phyloP scores from a whole-genome alignment of 23 tunicate species.

The Phallusia fumigata region DNA sequence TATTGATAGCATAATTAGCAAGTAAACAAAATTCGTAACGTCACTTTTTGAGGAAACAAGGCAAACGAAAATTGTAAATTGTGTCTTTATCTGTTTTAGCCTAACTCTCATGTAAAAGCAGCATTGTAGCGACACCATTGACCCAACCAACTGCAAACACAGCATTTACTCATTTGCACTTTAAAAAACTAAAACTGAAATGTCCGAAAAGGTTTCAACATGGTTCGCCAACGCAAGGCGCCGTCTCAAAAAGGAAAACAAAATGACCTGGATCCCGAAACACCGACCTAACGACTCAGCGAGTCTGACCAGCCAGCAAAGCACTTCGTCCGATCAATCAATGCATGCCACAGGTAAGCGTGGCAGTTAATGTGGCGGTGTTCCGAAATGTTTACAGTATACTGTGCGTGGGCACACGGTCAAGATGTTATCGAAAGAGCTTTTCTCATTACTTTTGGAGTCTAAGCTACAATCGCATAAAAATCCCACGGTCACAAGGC shows the following conservation, averaged over 20 bases:
- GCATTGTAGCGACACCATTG: no score
- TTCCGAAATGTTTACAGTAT: background rate
- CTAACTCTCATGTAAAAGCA: no score
- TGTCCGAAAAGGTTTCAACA: conserved; percentile 63
- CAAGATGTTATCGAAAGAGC: background rate
- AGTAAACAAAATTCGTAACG: no score
- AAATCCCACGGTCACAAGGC: no score
- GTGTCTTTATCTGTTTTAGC: no score
- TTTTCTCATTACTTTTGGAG: conserved; percentile 1
- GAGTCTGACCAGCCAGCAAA: background rate
- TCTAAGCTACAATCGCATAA: no score
- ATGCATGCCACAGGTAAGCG: background rate
- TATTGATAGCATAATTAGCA: no score
- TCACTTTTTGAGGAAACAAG: no score
- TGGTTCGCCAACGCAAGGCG: conserved; percentile 99
- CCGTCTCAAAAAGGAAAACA: conserved; percentile 96
- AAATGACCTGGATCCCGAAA: conserved; percentile 92
- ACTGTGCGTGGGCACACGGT: conserved; percentile 1
- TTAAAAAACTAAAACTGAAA: no score
- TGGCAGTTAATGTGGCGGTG: background rate
- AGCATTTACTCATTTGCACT: no score
- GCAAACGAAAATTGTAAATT: no score
- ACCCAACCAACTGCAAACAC: no score
- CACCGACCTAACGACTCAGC: conserved; percentile 34
- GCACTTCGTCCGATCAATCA: background rate